Base-by-base conservation (phyloP, 1,140 invertebrate species). In the Araneus ventricosus region DNA sequence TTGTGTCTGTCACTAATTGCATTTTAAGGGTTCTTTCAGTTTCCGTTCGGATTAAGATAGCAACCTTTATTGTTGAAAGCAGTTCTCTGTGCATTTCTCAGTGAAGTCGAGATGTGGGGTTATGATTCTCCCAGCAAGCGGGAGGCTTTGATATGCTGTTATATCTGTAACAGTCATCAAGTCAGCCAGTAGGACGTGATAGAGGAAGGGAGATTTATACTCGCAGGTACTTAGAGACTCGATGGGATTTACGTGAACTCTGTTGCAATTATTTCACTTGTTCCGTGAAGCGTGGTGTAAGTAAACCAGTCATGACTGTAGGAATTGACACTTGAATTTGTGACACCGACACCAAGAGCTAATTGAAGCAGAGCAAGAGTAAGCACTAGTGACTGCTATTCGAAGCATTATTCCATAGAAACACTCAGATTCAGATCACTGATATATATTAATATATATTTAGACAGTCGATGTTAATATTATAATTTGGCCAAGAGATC, bases 91-190 rank as follows among this genome's bases (percentile, higher is more conserved):
- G 6, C 59, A 30, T 22, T 20, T 41, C 79, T 45, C 7, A 24
- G 37, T 80, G 20, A 80, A 22, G 3, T n/a, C 22, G 14, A 39
- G 79, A 30, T 34, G 24, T 5, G 0, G 37, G n/a, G 79, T 86
- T 61, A 86, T 59, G 52, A 61, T 34, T 86, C 14, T 45, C 24
- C 24, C 22, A 34, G 34, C 61, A 7, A 14, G 17, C 4, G 1
- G 17, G 57, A 14, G 22, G 57, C 4, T 17, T 24, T 17, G 8
- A 59, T 17, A 24, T 10, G 14, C 10, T 70, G n/a, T 70, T 34
- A 30, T 88, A 88, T 70, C 86, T 34, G 86, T n/a, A 88, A 63
- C 20, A 45, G 61, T 70, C 61, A 67, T 88, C 86, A 88, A 70
- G 86, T 37, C 20, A 67, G 24, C 84, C 27, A 20, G 30, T 59